phyloP scores from a whole-genome alignment of 2,113 vertebrate genomes.

The Callipepla squamata region DNA sequence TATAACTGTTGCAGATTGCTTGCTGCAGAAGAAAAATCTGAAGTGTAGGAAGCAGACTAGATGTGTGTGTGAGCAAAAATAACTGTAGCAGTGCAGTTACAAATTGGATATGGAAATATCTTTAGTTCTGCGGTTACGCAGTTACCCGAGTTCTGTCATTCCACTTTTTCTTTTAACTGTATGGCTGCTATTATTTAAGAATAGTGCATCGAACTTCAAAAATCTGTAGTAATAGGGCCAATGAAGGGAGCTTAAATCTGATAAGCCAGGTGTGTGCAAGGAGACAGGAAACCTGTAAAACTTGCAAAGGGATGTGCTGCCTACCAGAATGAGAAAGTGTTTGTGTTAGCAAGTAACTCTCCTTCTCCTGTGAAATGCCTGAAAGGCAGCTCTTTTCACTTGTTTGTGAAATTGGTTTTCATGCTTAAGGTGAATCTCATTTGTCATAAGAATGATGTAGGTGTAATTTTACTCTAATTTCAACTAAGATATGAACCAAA shows the following conservation, averaged over 20 bases:
- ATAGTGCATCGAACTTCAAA: neutral
- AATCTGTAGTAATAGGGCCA: neutral
- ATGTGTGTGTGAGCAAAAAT: neutral
- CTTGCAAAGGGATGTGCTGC: rapidly evolving
- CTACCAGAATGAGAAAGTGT: neutral
- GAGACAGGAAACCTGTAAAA: neutral
- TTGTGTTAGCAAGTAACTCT: neutral
- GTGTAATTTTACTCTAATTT: neutral
- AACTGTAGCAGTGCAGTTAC: neutral
- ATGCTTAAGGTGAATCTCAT: neutral
- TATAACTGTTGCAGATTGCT: neutral
- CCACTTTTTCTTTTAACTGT: neutral
- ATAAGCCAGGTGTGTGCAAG: neutral
- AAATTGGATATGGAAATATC: neutral
- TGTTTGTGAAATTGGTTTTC: neutral
- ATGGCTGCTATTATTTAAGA: neutral
- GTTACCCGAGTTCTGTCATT: neutral
- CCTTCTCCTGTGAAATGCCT: neutral
- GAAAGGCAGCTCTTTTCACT: neutral
- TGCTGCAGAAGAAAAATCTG: neutral
- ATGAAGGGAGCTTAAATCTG: neutral
- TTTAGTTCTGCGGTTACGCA: neutral
- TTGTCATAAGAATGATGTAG: neutral
- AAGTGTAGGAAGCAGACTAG: neutral
- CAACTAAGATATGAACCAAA: neutral